These are phyloP conservation scores for Sapayoa aenigma DNA, from an alignment of 2,113 vertebrate genomes.

Conservation along the genomic window DNA sequence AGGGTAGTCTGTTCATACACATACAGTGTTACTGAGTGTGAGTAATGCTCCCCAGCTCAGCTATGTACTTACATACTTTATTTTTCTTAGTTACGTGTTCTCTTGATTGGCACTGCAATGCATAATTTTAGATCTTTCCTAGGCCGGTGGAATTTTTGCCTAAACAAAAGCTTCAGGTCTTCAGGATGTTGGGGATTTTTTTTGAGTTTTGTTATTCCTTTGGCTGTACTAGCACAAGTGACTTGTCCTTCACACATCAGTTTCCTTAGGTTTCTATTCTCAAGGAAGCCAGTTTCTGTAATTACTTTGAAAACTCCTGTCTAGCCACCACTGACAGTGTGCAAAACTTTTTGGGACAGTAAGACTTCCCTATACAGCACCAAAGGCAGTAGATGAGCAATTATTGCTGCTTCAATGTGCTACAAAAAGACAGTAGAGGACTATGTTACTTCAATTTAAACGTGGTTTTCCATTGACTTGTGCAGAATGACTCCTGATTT, in stretches of 20 bases:
- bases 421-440: background rate
- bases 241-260: background rate
- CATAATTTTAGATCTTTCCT: background rate
- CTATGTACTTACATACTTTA: background rate
- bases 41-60: background rate
- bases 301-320: background rate
- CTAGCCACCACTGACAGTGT: background rate
- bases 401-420: background rate
- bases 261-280: background rate
- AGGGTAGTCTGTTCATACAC: background rate
- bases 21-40: background rate
- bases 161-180: background rate
- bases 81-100: background rate
- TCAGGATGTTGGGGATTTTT: background rate
- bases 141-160: constrained; percentile 7
- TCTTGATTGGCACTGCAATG: background rate
- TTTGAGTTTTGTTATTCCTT: background rate
- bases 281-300: background rate
- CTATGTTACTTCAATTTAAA: background rate
- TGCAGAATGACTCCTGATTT: background rate
- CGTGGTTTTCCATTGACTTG: background rate
- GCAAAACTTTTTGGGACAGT: background rate
- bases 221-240: background rate
- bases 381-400: background rate
- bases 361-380: background rate